phyloP scores from a whole-genome alignment of 2,797 vertebrate species.

The Anguilla pacifica region DNA sequence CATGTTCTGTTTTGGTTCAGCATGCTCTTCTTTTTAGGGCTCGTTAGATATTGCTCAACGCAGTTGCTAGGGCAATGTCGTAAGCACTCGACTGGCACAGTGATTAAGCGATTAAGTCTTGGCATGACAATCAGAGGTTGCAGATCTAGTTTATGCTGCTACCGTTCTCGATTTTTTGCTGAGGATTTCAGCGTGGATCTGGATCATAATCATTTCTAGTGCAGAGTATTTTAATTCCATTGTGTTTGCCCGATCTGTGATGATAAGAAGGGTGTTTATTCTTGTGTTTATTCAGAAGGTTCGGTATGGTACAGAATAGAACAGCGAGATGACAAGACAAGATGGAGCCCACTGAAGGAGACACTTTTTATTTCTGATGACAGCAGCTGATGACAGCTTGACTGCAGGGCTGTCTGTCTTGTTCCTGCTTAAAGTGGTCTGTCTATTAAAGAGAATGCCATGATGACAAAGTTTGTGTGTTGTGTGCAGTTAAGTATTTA shows the following conservation, averaged over 20 bases:
- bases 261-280: slow-evolving; percentile 6
- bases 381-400: background rate
- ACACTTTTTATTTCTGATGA: background rate
- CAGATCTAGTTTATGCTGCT: background rate
- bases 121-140: background rate
- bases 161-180: background rate
- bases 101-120: slow-evolving; percentile 2
- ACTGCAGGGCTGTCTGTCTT: background rate
- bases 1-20: no score
- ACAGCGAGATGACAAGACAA: background rate
- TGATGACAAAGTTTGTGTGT: background rate
- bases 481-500: background rate
- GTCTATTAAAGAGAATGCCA: background rate
- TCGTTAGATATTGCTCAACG: background rate
- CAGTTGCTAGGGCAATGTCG: background rate
- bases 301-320: background rate
- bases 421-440: background rate
- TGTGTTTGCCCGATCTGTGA: background rate
- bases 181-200: background rate
- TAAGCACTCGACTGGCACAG: background rate
- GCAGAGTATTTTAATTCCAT: background rate
- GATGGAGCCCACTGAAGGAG: background rate
- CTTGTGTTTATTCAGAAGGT: background rate
- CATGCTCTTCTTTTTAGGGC: background rate
- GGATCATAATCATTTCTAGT: background rate